Percentiles rank a stretch among this genome's conserved stretches.
Conservation (phyloP, 2,113 vertebrate genomes). For the Smithornis capensis region DNA sequence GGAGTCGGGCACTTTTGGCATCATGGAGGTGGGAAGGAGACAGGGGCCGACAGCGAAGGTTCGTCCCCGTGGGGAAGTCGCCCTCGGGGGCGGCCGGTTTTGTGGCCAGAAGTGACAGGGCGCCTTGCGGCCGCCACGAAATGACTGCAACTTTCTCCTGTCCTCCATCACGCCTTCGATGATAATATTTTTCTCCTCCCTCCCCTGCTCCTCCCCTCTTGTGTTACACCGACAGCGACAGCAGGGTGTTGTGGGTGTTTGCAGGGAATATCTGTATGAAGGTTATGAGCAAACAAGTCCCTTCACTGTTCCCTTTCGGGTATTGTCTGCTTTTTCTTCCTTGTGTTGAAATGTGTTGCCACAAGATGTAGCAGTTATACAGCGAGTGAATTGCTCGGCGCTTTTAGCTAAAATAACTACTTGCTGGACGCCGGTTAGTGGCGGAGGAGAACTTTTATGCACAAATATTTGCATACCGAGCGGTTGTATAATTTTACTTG, state of each 20-base stretch:
- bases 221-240: constrained; percentile 68
- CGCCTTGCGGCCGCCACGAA: constrained; percentile 33
- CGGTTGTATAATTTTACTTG: constrained; percentile 61
- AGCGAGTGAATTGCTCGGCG: constrained; percentile 51
- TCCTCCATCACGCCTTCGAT: constrained; percentile 68
- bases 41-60: not conserved
- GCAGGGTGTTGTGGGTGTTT: constrained; percentile 75
- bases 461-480: not conserved
- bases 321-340: constrained; percentile 74
- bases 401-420: constrained; percentile 64
- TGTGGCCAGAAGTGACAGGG: constrained; percentile 55
- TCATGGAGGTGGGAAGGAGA: constrained; percentile 63
- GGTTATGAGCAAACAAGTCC: constrained; percentile 74
- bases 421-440: constrained; percentile 39
- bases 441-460: constrained; percentile 61
- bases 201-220: constrained; percentile 70
- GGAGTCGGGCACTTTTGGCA: constrained; percentile 67
- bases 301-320: constrained; percentile 64
- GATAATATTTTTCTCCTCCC: constrained; percentile 61
- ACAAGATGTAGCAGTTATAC: constrained; percentile 81
- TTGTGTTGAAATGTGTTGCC: constrained; percentile 70
- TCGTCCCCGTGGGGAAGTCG: not conserved
- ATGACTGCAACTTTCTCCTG: constrained; percentile 72
- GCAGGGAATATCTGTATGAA: constrained; percentile 69
- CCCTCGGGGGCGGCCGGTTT: not conserved